phyloP scores from a whole-genome alignment of 2,113 vertebrate genomes.

The Isurus oxyrinchus region DNA sequence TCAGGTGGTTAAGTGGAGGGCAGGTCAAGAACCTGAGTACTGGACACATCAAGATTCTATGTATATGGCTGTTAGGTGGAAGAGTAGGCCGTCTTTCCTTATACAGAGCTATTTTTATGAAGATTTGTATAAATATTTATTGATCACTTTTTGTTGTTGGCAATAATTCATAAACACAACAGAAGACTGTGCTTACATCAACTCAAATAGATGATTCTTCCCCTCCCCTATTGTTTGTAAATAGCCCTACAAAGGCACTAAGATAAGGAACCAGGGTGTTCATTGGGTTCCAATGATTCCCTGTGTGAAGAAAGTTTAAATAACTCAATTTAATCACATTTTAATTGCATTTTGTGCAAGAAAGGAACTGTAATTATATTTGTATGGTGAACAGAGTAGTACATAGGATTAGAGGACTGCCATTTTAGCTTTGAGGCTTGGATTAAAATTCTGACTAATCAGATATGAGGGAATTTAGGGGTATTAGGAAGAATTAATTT shows the following conservation, averaged over 20 bases:
- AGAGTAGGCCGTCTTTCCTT: neutral
- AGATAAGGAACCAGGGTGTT: neutral
- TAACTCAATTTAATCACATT: neutral
- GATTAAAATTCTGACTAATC: neutral
- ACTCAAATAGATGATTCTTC: neutral
- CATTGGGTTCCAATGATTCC: neutral
- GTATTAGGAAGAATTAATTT: neutral
- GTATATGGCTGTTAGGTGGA: neutral
- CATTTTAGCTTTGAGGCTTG: neutral
- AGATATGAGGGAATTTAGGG: neutral
- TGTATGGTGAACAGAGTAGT: neutral
- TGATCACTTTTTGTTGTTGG: neutral
- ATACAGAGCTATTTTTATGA: neutral
- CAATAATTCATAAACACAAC: neutral
- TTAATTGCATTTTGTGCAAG: slow-evolving; percentile 11
- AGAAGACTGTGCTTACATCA: neutral
- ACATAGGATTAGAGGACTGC: neutral
- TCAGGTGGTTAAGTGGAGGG: neutral
- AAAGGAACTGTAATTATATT: neutral
- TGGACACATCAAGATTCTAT: neutral
- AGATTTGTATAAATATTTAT: neutral
- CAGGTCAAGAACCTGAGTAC: neutral
- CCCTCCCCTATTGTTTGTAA: neutral
- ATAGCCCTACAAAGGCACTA: neutral
- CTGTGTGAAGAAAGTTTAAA: neutral